phyloP scores from a whole-genome alignment of 53 echinoderm and acorn worm species.

The Temnopleurus reevesii region DNA sequence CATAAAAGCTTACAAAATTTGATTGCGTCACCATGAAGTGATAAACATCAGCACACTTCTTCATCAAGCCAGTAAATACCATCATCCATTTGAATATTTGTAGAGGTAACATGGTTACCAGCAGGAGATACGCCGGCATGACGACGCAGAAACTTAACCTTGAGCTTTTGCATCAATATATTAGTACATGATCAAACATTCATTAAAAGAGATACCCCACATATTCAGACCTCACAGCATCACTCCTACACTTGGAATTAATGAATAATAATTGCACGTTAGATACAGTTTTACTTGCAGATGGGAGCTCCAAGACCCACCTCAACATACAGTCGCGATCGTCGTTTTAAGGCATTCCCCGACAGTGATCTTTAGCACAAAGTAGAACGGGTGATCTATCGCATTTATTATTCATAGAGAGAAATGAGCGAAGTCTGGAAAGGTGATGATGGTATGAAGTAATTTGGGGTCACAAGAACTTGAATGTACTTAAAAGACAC shows the following conservation, averaged over 20 bases:
- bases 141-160: not conserved
- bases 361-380: not conserved
- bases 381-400: not conserved
- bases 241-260: not conserved
- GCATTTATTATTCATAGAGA: not conserved
- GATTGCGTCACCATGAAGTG: too few species aligned
- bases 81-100: not conserved
- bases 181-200: not conserved
- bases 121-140: not conserved
- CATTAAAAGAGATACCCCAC: not conserved
- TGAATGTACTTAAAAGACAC: not conserved
- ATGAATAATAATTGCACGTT: constrained; percentile 11
- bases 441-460: not conserved
- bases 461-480: not conserved
- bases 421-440: not conserved
- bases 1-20: too few species aligned
- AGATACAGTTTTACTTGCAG: not conserved
- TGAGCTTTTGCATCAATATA: not conserved
- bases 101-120: not conserved
- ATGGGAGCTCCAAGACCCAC: not conserved
- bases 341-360: not conserved
- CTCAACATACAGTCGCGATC: not conserved
- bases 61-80: not conserved
- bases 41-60: too few species aligned
- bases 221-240: not conserved